phyloP scores from a whole-genome alignment of 2,888 invertebrate genomes.

The Habroteleia sp. region DNA sequence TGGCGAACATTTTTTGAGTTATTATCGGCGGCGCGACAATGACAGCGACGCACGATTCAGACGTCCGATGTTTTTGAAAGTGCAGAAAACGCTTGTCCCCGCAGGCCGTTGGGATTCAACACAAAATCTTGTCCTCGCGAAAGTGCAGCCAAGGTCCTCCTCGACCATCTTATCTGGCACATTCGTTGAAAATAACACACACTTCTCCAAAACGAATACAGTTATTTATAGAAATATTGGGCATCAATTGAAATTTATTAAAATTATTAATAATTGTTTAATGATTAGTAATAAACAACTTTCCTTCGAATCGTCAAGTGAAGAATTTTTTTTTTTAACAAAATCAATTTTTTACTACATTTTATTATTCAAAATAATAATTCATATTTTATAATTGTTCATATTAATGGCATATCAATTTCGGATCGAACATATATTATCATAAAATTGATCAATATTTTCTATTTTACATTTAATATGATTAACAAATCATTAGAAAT shows the following conservation, averaged over 20 bases:
- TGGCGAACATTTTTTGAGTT: constrained; percentile 48
- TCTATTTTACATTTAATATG: too few species aligned
- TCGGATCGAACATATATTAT: too few species aligned
- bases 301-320: too few species aligned
- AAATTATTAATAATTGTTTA: too few species aligned
- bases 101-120: constrained; percentile 74
- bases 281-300: not conserved
- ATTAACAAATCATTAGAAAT: too few species aligned
- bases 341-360: too few species aligned
- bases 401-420: too few species aligned
- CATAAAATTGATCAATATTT: too few species aligned
- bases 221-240: constrained; percentile 4
- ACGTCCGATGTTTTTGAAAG: constrained; percentile 63
- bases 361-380: too few species aligned
- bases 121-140: constrained; percentile 74
- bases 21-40: constrained; percentile 51
- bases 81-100: constrained; percentile 61
- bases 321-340: too few species aligned
- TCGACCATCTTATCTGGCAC: constrained; percentile 54
- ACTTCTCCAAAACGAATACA: constrained; percentile 1
- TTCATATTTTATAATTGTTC: too few species aligned
- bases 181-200: constrained; percentile 43
- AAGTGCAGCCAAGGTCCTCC: constrained; percentile 74
- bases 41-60: constrained; percentile 50
- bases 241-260: constrained; percentile 3